phyloP scores from a whole-genome alignment of 2,797 vertebrate genomes.

The Anas flavirostris region DNA sequence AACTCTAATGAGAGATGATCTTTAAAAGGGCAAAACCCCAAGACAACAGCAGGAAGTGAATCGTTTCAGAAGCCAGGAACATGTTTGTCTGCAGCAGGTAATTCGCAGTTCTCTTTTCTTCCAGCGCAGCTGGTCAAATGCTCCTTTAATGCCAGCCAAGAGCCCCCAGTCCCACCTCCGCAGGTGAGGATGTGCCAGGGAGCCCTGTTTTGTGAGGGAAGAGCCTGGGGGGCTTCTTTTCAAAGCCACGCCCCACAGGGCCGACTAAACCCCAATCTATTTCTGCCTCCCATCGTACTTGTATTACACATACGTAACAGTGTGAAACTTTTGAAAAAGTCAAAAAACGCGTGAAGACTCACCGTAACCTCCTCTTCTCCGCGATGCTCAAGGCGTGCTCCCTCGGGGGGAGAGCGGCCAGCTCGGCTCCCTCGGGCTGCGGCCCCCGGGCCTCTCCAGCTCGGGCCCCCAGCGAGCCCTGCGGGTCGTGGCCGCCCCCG shows the following conservation, averaged over 20 bases:
- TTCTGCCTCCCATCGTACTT: neutral
- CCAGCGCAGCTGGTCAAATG: neutral
- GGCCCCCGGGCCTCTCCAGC: neutral
- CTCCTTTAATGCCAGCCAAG: neutral
- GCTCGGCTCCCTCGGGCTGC: rapidly evolving
- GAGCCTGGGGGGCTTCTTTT: no score
- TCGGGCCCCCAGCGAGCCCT: conserved; percentile 66
- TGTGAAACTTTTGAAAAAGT: neutral
- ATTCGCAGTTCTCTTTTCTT: neutral
- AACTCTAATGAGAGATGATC: neutral
- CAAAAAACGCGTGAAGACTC: neutral
- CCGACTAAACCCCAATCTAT: neutral
- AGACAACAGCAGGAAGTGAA: neutral
- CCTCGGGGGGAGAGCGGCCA: conserved; percentile 18
- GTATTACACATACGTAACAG: rapidly evolving
- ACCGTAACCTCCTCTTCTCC: conserved; percentile 87
- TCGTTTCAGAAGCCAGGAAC: neutral
- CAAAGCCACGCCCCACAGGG: neutral
- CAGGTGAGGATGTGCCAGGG: neutral
- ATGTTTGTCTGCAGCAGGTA: neutral
- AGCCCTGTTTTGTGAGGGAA: rapidly evolving
- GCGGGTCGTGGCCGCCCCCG: neutral
- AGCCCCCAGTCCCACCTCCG: rapidly evolving
- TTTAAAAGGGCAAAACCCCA: neutral
- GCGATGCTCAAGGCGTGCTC: conserved; percentile 81